Base-by-base conservation (phyloP, 2,113 vertebrate genomes). In the Cyanocitta stelleri region DNA sequence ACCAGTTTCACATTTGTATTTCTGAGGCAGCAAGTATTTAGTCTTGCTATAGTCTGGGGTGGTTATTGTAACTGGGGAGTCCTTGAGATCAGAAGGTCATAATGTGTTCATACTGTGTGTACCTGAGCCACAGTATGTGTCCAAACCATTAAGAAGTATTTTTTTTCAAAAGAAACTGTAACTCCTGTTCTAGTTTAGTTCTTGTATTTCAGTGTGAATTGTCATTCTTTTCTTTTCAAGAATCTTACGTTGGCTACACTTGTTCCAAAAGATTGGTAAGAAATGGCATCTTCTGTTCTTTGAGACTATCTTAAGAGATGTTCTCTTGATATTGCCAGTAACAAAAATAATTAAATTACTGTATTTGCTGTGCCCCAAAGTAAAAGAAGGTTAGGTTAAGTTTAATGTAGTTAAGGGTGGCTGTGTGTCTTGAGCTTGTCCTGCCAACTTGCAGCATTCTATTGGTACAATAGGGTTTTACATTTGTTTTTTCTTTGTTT, bases 391-490 rank as follows among this genome's bases (percentile, higher is more conserved):
- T 76, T 79, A 71, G 33, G 0, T 79, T 21, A 67, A 68, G 30
- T 32, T 77, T 52, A 44, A n/a, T 12, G 5, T 59, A 41, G 24
- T 62, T 89, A 22, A 48, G 67, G 27, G 37, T 77, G 41, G 5
- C 48, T 90, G 4, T 68, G 46, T 58, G 51, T 76, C 44, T 88
- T 72, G 55, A 79, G 69, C 75, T 86, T 74, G 33, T 77, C 64
- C 77, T 97, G 93, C 63, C 75, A 74, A 7, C 48, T 69, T 61
- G 19, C 68, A 93, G 52, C 55, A 73, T 97, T 95, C 91, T 63
- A 1, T 76, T 59, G 48, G 67, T 73, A 93, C 81, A 95, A 63
- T 94, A 61, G 79, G 95, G 32, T 49, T 63, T 91, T 77, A 15
- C 24, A 26, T 19, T 87, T 6, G 7, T 69, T 73, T 85, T 82